phyloP scores from a whole-genome alignment of 2,113 vertebrate species.

The Ictidomys tridecemlineatus region DNA sequence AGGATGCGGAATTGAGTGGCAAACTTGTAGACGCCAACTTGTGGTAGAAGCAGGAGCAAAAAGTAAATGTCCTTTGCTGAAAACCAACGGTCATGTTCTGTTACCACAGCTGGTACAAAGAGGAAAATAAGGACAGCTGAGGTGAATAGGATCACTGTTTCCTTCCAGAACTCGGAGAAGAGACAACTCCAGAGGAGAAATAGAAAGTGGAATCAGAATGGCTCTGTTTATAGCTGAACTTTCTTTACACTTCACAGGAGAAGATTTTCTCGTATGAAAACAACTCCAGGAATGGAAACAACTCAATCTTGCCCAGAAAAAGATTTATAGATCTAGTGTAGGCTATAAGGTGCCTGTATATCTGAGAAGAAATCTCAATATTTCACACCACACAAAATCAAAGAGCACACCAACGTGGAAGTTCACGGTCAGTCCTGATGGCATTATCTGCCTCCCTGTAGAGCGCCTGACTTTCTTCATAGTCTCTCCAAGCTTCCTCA shows the following conservation, averaged over 20 bases:
- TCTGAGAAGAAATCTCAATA: constrained; percentile 24
- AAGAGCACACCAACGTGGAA: neutral
- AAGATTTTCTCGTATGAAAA: constrained; percentile 37
- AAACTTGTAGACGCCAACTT: neutral
- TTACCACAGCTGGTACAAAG: neutral
- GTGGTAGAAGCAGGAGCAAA: neutral
- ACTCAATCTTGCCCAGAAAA: constrained; percentile 35
- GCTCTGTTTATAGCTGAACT: neutral
- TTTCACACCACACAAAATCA: constrained; percentile 44
- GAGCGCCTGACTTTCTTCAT: neutral
- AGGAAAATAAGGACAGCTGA: neutral
- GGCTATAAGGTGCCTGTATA: neutral
- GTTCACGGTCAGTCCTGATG: neutral
- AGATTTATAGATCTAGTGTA: constrained; percentile 20
- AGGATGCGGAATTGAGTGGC: neutral
- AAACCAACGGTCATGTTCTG: neutral
- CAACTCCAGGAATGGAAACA: constrained; percentile 46
- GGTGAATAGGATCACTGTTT: neutral
- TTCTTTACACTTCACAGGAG: constrained; percentile 34
- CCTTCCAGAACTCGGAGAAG: neutral
- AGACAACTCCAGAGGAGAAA: neutral
- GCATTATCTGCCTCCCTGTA: neutral
- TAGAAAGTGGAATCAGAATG: neutral
- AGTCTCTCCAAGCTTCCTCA: neutral
- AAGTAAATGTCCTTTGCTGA: neutral